A percentile compares a stretch with the other conserved stretches of the same genome.
Conservation (phyloP, 2,797 vertebrate species). For the Pelobates cultripes region DNA sequence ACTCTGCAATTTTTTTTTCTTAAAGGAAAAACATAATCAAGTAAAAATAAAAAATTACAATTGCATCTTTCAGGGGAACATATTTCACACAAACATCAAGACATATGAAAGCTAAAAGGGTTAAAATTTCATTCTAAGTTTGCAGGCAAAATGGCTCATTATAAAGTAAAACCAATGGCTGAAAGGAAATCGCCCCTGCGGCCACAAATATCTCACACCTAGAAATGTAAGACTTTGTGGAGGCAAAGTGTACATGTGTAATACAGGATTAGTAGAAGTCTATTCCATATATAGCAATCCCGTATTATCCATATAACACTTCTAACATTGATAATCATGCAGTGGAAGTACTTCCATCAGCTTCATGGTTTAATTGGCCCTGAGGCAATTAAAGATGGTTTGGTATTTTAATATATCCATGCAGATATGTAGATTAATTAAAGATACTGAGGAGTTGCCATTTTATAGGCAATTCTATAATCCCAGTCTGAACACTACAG, state of each 20-base stretch:
- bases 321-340: not conserved
- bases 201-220: not conserved
- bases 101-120: too few species aligned
- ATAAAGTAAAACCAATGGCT: not conserved
- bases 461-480: conserved; percentile 2
- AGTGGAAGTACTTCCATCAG: not conserved
- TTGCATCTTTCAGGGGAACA: too few species aligned
- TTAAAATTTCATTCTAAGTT: not conserved
- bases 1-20: too few species aligned
- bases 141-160: not conserved
- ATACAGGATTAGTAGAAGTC: not conserved
- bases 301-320: not conserved
- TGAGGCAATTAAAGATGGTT: not conserved
- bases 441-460: not conserved
- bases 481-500: conserved; percentile 2
- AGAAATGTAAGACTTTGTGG: not conserved
- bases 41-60: too few species aligned
- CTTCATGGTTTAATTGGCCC: not conserved
- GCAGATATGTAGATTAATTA: conserved; percentile 16
- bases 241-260: too few species aligned
- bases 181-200: not conserved
- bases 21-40: too few species aligned
- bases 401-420: conserved; percentile 8
- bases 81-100: too few species aligned
- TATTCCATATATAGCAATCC: not conserved